Conservation (phyloP, 2,888 invertebrate genomes). For the Syrista parreyssii region DNA sequence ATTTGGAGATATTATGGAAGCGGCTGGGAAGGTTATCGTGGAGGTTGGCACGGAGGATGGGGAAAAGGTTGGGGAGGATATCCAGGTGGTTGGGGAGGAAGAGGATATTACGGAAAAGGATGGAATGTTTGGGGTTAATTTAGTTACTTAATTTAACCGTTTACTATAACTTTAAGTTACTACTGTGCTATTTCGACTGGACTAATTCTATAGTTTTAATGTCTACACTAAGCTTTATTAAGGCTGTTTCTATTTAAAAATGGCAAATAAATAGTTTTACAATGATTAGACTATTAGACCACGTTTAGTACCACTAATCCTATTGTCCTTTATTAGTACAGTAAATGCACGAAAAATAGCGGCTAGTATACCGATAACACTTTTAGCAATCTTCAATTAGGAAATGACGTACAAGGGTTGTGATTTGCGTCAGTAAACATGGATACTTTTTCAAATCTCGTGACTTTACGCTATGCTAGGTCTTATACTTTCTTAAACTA, state of each 20-base stretch:
- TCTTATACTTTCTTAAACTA: not conserved
- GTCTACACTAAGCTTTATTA: not conserved
- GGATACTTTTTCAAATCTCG: not conserved
- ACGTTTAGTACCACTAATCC: not conserved
- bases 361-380: not conserved
- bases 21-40: not conserved
- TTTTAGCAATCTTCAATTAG: slow-evolving; percentile 1
- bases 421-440: not conserved
- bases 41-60: too few relatives aligned
- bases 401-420: not conserved
- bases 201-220: not conserved
- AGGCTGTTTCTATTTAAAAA: not conserved
- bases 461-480: slow-evolving; percentile 40
- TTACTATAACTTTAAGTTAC: not conserved
- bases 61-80: not conserved
- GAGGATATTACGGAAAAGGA: not conserved
- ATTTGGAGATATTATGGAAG: not conserved
- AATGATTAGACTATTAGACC: not conserved
- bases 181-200: not conserved
- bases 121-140: not conserved
- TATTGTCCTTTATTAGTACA: not conserved
- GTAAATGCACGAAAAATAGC: not conserved
- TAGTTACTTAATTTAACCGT: not conserved
- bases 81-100: not conserved
- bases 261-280: not conserved